phyloP scores from a whole-genome alignment of 2,888 invertebrate species.

The Ditula angustiorana region DNA sequence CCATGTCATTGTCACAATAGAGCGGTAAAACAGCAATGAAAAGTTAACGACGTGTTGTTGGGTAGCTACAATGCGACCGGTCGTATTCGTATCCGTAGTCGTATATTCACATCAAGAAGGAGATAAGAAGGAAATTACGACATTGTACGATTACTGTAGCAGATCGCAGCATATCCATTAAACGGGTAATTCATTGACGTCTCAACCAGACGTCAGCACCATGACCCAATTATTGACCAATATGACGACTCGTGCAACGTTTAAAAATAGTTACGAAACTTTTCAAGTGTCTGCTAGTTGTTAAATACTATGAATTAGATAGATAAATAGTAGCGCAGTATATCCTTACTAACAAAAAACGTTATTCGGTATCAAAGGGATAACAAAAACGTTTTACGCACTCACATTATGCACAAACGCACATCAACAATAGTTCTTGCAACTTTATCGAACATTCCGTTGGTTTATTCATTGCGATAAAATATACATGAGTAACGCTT shows the following conservation, averaged over 20 bases:
- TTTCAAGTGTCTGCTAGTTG: too few species aligned
- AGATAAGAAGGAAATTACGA: background rate
- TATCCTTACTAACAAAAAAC: background rate
- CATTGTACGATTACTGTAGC: background rate
- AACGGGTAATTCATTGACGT: background rate
- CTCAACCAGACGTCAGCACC: background rate
- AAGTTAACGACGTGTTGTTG: background rate
- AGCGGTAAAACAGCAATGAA: background rate
- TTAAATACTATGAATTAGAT: too few species aligned
- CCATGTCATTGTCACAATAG: conserved; percentile 1
- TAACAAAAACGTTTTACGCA: background rate
- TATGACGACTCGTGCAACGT: background rate
- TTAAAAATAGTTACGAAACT: background rate
- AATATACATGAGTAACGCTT: conserved; percentile 36
- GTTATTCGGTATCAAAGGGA: conserved; percentile 1
- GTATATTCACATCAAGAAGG: background rate
- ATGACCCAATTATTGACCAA: background rate
- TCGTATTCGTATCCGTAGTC: background rate
- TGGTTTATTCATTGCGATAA: conserved; percentile 37
- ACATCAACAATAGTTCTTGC: conserved; percentile 24
- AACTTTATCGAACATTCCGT: conserved; percentile 19
- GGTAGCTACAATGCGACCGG: background rate
- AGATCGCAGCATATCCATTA: conserved; percentile 6
- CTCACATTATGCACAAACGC: conserved; percentile 21
- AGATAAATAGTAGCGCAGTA: background rate